Evolutionary conservation across 2,888 invertebrate genomes (phyloP).

Genomic region (Timema podura): DNA sequence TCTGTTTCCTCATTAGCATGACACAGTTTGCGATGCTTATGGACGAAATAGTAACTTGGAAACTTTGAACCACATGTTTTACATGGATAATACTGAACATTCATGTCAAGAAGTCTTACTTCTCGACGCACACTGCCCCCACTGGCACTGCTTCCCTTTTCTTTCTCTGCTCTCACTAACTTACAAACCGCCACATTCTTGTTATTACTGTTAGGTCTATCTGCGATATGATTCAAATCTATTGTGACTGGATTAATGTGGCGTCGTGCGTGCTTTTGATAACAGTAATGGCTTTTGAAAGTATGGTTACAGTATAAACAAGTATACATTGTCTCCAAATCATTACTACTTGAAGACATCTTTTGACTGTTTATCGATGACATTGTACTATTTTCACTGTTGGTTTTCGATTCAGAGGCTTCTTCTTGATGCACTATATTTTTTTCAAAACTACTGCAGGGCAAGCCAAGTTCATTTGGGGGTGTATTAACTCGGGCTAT

Average conservation of each 20-base stretch:
- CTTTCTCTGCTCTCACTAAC: slow-evolving; percentile 17
- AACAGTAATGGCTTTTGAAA: slow-evolving; percentile 81
- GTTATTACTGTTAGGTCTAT: slow-evolving; percentile 19
- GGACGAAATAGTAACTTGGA: slow-evolving; percentile 90
- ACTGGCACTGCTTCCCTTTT: slow-evolving; percentile 21
- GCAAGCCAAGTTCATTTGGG: too few relatives aligned
- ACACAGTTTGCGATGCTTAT: slow-evolving; percentile 83
- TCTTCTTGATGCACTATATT: slow-evolving; percentile 41
- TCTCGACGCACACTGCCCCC: slow-evolving; percentile 44
- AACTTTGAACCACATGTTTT: slow-evolving; percentile 90
- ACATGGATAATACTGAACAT: slow-evolving; percentile 89
- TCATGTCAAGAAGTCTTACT: slow-evolving; percentile 65
- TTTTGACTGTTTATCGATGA: slow-evolving; percentile 16
- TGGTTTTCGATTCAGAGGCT: slow-evolving; percentile 12
- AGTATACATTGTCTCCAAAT: slow-evolving; percentile 48
- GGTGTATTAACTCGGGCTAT: too few relatives aligned
- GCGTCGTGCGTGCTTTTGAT: slow-evolving; percentile 71
- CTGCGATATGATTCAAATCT: slow-evolving; percentile 37
- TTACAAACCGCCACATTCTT: slow-evolving; percentile 20
- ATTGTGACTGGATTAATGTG: slow-evolving; percentile 61
- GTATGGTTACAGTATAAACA: slow-evolving; percentile 74
- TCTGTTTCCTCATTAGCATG: slow-evolving; percentile 61
- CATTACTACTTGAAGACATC: slow-evolving; percentile 8
- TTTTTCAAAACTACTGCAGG: not conserved
- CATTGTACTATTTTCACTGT: slow-evolving; percentile 15